Evolutionary conservation across 2,113 vertebrate species (phyloP).

Genomic region (Nematolebias whitei): DNA sequence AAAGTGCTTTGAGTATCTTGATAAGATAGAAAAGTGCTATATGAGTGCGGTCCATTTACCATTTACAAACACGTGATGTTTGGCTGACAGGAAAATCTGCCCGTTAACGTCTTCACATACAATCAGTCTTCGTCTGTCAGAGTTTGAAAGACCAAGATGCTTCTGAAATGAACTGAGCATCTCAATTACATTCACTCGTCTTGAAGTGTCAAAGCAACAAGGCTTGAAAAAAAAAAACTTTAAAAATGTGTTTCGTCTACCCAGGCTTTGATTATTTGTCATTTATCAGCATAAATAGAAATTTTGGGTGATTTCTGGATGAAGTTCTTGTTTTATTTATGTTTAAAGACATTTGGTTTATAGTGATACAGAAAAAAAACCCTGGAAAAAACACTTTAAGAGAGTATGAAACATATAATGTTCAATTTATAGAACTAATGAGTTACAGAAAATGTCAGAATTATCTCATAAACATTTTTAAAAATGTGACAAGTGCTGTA

Average conservation of each 20-base stretch:
- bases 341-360: conserved; percentile 2
- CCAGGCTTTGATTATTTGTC: not conserved
- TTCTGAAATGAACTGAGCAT: not conserved
- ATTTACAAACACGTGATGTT: too few relatives aligned
- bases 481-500: not conserved
- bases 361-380: not conserved
- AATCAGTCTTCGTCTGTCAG: not conserved
- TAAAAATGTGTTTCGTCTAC: not conserved
- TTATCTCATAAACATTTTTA: too few relatives aligned
- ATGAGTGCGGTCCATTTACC: too few relatives aligned
- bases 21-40: too few relatives aligned
- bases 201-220: conserved; percentile 2
- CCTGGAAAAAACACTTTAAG: too few relatives aligned
- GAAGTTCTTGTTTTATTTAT: not conserved
- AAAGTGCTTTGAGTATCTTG: too few relatives aligned
- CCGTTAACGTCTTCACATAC: not conserved
- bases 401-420: not conserved
- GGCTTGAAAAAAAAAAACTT: not conserved
- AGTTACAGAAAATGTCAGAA: not conserved
- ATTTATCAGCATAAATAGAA: conserved; percentile 13
- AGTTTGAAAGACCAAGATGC: not conserved
- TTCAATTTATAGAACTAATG: too few relatives aligned
- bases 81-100: too few relatives aligned
- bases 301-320: not conserved
- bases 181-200: not conserved